Evolutionary conservation across 2,888 invertebrate species (phyloP).

Genomic region (Pristionchus exspectatus): DNA sequence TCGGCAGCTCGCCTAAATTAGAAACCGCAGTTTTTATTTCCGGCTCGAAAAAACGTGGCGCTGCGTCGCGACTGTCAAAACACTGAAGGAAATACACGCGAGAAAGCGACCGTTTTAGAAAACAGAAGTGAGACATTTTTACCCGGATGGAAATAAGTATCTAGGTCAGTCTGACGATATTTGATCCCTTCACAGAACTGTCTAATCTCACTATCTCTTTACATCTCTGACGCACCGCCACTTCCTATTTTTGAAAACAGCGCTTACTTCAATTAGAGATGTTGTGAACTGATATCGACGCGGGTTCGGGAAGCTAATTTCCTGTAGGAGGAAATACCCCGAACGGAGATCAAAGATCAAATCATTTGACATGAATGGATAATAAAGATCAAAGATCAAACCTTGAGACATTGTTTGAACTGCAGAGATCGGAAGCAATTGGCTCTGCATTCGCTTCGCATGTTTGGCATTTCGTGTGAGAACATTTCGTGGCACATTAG

Average conservation of each 20-base stretch:
- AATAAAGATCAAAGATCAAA: constrained; percentile 12
- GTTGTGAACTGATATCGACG: neutral
- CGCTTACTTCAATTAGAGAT: neutral
- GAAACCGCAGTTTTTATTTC: neutral
- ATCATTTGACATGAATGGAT: neutral
- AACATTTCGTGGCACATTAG: constrained; percentile 74
- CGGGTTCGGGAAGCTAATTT: constrained; percentile 11
- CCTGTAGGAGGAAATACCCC: neutral
- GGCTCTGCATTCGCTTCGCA: constrained; percentile 69
- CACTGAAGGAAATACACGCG: constrained; percentile 4
- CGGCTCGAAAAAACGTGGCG: neutral
- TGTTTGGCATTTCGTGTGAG: constrained; percentile 68
- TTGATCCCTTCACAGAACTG: neutral
- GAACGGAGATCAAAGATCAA: neutral
- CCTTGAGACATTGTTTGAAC: constrained; percentile 67
- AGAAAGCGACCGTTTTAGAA: neutral
- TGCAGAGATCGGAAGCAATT: constrained; percentile 70
- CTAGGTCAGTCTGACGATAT: neutral
- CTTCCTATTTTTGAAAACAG: neutral
- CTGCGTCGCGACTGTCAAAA: constrained; percentile 24
- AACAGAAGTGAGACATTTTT: neutral
- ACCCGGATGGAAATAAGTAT: neutral
- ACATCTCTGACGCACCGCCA: neutral
- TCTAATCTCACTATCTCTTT: neutral
- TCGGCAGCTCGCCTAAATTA: neutral